Base-by-base conservation (phyloP, 2,113 vertebrate species). In the Cynocephalus volans region DNA sequence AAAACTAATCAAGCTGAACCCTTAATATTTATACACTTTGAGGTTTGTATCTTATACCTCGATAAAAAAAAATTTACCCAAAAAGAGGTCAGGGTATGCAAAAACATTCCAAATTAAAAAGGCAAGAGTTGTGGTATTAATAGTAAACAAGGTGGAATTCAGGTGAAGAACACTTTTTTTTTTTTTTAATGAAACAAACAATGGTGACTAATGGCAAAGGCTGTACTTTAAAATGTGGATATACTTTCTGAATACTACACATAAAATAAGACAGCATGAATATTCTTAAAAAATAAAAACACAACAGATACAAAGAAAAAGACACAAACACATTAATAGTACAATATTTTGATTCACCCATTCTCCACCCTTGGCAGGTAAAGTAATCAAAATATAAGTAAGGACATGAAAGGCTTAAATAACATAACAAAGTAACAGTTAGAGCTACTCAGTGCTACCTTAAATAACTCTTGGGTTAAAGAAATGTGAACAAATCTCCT, bases 41-140 rank as follows among this genome's bases (percentile, higher is more conserved):
- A 84, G 41, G 15, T 80, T 90, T 90, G 21, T 24, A 62, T 82
- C 70, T 56, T 76, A 84, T 19, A 73, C 28, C 33, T 83, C 33
- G 91, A 18, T 73, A 65, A 54, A 58, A 52, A 41, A 62, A 76
- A 41, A 24, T 84, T 73, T 81, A 75, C 7, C 6, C 19, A 7
- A 54, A 90, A 45, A 67, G n/a, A 86, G 14, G 21, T 85, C 54
- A 89, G 85, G 18, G 15, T 64, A 81, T 23, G 80, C 2, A 19
- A 85, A 84, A 80, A 89, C 86, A 60, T 69, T 82, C 41, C 10
- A 96, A 95, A 48, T 58, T 31, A 82, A 72, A 92, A 65, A 96
- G 52, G 48, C 1, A 72, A 72, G 33, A 87, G 41, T 56, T 89
- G 8, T 56, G 33, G 14, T 62, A 94, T 89, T 69, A 65, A 90